Percentiles rank a stretch among this genome's conserved stretches.
Evolutionary conservation across 2,797 vertebrate species (phyloP).

Genomic region (Fistularia tabacaria): DNA sequence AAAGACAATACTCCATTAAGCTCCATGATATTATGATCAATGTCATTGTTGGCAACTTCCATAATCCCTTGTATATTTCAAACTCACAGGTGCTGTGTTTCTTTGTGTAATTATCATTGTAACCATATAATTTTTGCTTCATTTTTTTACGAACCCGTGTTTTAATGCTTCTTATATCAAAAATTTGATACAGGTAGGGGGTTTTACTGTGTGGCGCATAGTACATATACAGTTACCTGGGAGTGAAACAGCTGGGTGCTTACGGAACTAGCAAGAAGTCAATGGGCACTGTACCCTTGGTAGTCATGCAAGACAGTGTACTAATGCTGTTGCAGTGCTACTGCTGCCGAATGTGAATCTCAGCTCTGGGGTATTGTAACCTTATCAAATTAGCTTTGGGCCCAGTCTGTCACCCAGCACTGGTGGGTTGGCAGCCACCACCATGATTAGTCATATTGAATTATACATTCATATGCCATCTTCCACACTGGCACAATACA

Average conservation of each 20-base stretch:
- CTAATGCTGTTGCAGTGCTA: constrained; percentile 23
- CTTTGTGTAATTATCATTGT: constrained; percentile 49
- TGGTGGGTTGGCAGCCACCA: constrained; percentile 72
- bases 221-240: constrained; percentile 58
- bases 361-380: constrained; percentile 71
- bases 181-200: constrained; percentile 19
- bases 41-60: too few relatives aligned
- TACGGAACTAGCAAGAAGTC: constrained; percentile 48
- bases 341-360: constrained; percentile 55
- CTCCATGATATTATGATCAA: too few relatives aligned
- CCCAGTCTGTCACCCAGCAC: constrained; percentile 73
- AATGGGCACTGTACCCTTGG: constrained; percentile 56
- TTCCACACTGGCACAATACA: constrained; percentile 66
- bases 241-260: constrained; percentile 30
- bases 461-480: constrained; percentile 75
- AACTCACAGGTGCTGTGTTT: constrained; percentile 42
- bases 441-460: constrained; percentile 83
- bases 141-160: constrained; percentile 17
- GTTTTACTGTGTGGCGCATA: constrained; percentile 39
- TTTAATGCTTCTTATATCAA: constrained; percentile 27
- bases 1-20: too few relatives aligned
- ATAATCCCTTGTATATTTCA: too few relatives aligned
- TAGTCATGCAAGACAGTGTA: constrained; percentile 32
- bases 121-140: constrained; percentile 37
- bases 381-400: constrained; percentile 77